Evolutionary conservation across 92 coral and sea anemone genomes (phyloP).

Genomic region (Pocillopora grandis): DNA sequence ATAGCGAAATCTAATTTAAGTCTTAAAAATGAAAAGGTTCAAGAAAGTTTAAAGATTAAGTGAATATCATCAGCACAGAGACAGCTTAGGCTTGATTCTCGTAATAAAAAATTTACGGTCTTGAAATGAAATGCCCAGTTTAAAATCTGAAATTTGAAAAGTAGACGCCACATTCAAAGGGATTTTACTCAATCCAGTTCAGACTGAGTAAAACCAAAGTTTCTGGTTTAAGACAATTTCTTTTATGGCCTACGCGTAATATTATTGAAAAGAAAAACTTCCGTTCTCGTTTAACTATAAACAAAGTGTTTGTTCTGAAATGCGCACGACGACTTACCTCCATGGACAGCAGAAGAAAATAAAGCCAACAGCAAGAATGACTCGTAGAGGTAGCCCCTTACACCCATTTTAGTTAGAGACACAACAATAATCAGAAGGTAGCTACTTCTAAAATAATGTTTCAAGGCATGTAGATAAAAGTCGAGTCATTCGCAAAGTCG

Average conservation of each 20-base stretch:
- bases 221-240: background rate
- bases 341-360: background rate
- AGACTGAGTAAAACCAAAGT: background rate
- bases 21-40: no score
- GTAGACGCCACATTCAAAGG: no score
- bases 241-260: background rate
- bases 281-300: background rate
- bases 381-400: no score
- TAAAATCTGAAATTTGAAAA: no score
- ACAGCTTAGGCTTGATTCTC: no score
- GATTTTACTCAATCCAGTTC: no score
- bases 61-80: no score
- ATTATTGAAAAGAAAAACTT: slow-evolving; percentile 1
- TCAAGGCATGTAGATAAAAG: background rate
- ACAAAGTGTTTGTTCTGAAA: background rate
- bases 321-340: background rate
- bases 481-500: background rate
- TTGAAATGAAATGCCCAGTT: no score
- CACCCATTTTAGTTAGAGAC: background rate
- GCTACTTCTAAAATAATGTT: background rate
- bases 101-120: no score
- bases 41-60: no score
- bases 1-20: no score
- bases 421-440: background rate
- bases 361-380: background rate